These are phyloP conservation scores for Anadara kagoshimensis DNA, from an alignment of 1,140 invertebrate species.

Conservation along the genomic window DNA sequence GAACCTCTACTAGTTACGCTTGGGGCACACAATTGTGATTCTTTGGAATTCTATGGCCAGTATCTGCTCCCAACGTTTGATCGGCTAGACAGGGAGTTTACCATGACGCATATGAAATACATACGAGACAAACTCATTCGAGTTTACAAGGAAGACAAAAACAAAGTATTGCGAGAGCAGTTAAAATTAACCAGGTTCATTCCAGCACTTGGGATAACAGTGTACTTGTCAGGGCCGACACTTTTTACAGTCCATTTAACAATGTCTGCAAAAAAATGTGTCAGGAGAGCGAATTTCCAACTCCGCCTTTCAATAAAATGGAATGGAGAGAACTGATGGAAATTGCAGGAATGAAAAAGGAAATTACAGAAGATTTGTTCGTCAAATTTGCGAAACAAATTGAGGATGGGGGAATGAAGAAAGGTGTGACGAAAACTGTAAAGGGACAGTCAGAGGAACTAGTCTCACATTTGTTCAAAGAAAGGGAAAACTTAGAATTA, in stretches of 20 bases:
- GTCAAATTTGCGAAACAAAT: constrained; percentile 4
- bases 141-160: not conserved
- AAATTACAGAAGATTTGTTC: not conserved
- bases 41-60: not conserved
- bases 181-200: not conserved
- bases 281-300: not conserved
- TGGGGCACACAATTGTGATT: too few relatives aligned
- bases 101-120: not conserved
- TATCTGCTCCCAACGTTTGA: not conserved
- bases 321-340: constrained; percentile 5
- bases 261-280: not conserved
- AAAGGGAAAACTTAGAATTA: too few relatives aligned
- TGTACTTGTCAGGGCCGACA: not conserved
- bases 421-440: not conserved
- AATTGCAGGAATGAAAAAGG: not conserved
- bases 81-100: not conserved
- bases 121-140: not conserved
- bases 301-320: not conserved
- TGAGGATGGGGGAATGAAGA: not conserved
- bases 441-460: not conserved
- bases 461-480: not conserved
- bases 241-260: constrained; percentile 6
- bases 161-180: not conserved
- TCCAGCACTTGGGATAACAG: not conserved
- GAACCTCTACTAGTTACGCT: too few relatives aligned